Percentiles rank a stretch among this genome's conserved stretches.
Conservation (phyloP, 2,797 vertebrate species). For the Petrocephalus schoutedeni region DNA sequence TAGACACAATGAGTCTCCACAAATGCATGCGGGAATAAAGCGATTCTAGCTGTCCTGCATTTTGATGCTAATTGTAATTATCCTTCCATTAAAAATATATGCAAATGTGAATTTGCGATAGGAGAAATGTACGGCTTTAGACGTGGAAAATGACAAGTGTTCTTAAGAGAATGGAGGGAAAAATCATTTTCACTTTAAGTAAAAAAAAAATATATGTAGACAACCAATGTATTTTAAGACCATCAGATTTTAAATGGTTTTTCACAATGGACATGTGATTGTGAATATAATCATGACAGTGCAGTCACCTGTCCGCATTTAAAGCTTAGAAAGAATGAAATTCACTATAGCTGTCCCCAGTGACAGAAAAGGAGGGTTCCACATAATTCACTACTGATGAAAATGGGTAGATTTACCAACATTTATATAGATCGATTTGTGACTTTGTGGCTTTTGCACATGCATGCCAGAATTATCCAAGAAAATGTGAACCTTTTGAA, state of each 20-base stretch:
- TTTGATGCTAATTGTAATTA: constrained; percentile 17
- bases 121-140: background rate
- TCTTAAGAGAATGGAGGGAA: constrained; percentile 20
- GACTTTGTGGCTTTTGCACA: background rate
- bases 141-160: constrained; percentile 1
- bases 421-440: background rate
- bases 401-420: background rate
- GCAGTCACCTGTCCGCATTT: background rate
- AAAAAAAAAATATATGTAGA: background rate
- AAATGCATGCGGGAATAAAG: background rate
- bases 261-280: background rate
- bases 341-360: background rate
- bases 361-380: no score
- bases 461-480: background rate
- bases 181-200: constrained; percentile 20
- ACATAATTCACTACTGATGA: background rate
- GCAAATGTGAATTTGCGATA: background rate
- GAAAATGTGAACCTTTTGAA: background rate
- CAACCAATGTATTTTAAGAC: background rate
- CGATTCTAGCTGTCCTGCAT: background rate
- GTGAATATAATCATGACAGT: background rate
- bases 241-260: background rate
- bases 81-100: background rate
- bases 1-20: background rate
- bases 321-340: background rate